Conservation (phyloP, 2,888 invertebrate species). For the Leptopterna dolabrata region DNA sequence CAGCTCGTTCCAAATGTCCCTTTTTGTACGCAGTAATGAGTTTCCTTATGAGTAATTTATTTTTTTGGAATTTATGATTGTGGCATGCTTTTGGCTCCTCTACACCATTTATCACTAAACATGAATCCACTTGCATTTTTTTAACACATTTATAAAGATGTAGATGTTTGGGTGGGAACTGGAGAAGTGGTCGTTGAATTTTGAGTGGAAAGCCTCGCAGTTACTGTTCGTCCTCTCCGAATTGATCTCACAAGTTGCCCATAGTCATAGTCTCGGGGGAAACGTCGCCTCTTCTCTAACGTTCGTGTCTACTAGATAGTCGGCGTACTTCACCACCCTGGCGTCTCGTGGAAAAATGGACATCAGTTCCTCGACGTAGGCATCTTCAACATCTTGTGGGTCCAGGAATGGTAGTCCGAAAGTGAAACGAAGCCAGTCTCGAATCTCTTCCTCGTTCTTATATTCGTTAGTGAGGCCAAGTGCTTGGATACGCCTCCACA, state of each 20-base stretch:
- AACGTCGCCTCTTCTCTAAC: not conserved
- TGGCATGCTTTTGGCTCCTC: slow-evolving; percentile 3
- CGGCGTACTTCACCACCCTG: no score
- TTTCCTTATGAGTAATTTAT: no score
- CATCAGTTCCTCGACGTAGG: not conserved
- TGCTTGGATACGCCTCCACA: not conserved
- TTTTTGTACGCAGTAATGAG: no score
- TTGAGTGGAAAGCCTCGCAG: no score
- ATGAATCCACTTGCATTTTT: no score
- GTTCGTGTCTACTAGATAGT: not conserved
- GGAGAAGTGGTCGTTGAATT: no score
- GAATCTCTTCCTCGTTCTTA: not conserved
- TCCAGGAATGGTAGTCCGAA: no score
- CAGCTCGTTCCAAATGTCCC: no score
- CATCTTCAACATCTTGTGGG: not conserved
- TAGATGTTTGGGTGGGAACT: no score
- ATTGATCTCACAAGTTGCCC: slow-evolving; percentile 1
- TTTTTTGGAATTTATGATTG: not conserved
- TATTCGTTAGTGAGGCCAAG: not conserved
- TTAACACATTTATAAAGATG: no score
- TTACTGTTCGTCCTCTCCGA: slow-evolving; percentile 1
- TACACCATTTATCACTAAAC: no score
- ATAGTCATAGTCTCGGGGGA: not conserved
- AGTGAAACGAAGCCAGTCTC: not conserved
- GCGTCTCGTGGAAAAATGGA: no score